These are phyloP conservation scores for Oryzias woworae DNA, from an alignment of 2,113 vertebrate species.

Conservation along the genomic window DNA sequence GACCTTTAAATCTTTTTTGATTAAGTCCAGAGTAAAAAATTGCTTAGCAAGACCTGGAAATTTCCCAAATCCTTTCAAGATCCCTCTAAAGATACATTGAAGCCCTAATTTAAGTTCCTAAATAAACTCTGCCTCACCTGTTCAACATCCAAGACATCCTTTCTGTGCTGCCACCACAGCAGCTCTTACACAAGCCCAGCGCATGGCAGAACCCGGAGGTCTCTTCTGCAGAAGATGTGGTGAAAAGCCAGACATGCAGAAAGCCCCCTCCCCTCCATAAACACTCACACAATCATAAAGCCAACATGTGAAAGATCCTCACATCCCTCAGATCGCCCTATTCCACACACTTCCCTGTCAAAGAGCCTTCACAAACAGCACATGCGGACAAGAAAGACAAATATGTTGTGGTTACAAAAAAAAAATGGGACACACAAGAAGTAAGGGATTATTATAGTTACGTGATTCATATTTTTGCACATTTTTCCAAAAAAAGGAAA, in stretches of 20 bases:
- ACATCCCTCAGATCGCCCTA: not conserved
- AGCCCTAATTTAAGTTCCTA: no score
- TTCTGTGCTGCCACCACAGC: constrained; percentile 18
- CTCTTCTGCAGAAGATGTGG: constrained; percentile 34
- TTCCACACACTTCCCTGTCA: constrained; percentile 36
- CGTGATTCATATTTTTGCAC: not conserved
- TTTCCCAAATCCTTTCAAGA: no score
- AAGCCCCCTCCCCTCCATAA: constrained; percentile 24
- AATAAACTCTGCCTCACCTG: constrained; percentile 3
- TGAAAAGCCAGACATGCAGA: constrained; percentile 40
- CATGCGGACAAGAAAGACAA: not conserved
- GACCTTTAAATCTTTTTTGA: no score
- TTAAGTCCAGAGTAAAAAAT: no score
- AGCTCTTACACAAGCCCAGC: constrained; percentile 53
- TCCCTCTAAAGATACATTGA: no score
- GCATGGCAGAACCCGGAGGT: constrained; percentile 38
- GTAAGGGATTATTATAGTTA: not conserved
- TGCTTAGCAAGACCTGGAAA: no score
- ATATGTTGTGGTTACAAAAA: no score
- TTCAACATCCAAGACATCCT: constrained; percentile 13
- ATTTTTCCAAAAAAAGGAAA: constrained; percentile 1
- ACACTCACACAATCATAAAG: constrained; percentile 18
- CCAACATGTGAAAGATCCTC: constrained; percentile 27
- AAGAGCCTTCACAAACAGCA: constrained; percentile 15
- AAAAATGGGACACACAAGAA: no score